Percentiles rank a stretch among this genome's conserved stretches.
These are phyloP conservation scores for Lasioglossum figueresi DNA, from an alignment of 2,888 invertebrate species.

Conservation along the genomic window DNA sequence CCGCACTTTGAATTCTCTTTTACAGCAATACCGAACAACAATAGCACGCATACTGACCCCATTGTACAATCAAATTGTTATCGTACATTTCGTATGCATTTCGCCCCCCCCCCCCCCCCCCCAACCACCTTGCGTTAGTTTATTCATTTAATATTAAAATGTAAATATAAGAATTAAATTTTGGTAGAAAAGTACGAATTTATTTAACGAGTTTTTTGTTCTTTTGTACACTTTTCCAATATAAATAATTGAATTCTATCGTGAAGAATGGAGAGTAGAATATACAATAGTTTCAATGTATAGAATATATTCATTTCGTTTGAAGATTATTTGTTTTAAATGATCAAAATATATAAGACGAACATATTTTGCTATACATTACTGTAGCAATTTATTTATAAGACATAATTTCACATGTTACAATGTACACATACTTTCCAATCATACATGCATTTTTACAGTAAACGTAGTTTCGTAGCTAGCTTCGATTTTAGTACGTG, in stretches of 20 bases:
- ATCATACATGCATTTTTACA: conserved; percentile 53
- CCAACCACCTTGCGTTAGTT: neutral
- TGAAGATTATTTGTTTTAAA: neutral
- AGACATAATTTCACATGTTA: conserved; percentile 75
- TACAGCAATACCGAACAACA: too few species aligned
- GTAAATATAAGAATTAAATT: neutral
- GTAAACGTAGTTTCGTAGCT: conserved; percentile 36
- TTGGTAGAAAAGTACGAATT: neutral
- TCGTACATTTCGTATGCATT: neutral
- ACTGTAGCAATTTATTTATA: conserved; percentile 74
- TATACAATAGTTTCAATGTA: too few species aligned
- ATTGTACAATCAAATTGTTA: neutral
- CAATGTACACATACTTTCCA: conserved; percentile 74
- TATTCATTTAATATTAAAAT: neutral
- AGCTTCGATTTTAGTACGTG: conserved; percentile 27
- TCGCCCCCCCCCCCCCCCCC: too few species aligned
- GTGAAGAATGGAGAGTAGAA: neutral
- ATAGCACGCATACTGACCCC: too few species aligned
- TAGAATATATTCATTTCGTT: too few species aligned
- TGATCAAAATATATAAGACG: neutral
- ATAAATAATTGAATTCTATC: neutral
- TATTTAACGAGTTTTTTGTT: neutral
- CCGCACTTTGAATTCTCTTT: too few species aligned
- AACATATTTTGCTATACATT: conserved; percentile 48
- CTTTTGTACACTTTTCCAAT: neutral